Base-by-base conservation (phyloP, 2,113 vertebrate genomes). In the Candoia aspera region DNA sequence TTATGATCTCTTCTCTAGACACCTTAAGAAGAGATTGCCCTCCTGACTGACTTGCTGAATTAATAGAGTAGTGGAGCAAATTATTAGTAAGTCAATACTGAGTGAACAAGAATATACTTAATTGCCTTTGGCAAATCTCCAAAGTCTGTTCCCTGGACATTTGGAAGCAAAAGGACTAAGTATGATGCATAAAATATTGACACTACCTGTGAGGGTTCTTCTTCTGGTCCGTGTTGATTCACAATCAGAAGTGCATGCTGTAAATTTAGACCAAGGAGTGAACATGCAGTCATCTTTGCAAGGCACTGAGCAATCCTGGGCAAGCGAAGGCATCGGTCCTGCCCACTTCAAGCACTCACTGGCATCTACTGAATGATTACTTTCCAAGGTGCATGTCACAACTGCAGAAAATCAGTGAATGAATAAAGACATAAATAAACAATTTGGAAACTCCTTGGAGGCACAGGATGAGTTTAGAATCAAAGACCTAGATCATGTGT, bases 221-320 rank as follows among this genome's bases (percentile, higher is more conserved):
- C 97, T 97, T 87, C 98, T 98, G 2, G 92, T 98, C n/a, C 96
- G 97, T 3, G 93, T 96, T 89, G 97, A 95, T 94, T 96, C 98
- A 94, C 99, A 99, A 90, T 97, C 98, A 2, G 92, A 73, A 0
- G 97, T 95, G 91, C 99, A 99, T 0, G 98, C 96, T 0, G 98
- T 98, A 93, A 99, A 99, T 93, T 97, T 98, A 92, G 99, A 99
- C 99, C 99, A 99, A 46, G 98, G 87, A 11, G 98, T 99, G 6
- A 99, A 98, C 0, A 97, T 97, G 96, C 99, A 99, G 96, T 99
- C 99, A 0, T 99, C 98, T 92, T 96, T 98, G 96, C 99, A 99
- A 9, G 98, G 97, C 37, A 98, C 6, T 0, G 93, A 92, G 91
- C 99, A 99, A 64, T 97, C 97, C 94, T 98, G 98, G 13, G 98